phyloP scores from a whole-genome alignment of 2,113 vertebrate species.

The Notothenia coriiceps region DNA sequence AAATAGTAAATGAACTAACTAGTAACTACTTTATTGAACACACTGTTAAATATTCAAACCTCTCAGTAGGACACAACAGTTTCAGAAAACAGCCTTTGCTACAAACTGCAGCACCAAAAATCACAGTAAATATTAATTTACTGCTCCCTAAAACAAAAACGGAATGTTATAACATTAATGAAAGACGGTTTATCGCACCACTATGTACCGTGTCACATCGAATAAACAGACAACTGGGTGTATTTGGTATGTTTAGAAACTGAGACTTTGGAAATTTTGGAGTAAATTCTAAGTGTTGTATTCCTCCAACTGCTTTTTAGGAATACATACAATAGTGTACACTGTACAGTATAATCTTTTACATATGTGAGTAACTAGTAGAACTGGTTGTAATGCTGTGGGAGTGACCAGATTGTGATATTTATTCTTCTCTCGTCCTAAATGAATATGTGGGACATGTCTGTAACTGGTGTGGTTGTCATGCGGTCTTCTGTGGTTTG shows the following conservation, averaged over 20 bases:
- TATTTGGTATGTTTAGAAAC: neutral
- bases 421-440: conserved; percentile 28
- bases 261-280: too few species aligned
- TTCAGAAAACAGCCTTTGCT: neutral
- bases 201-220: too few species aligned
- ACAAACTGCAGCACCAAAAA: neutral
- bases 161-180: neutral
- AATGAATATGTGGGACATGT: conserved; percentile 25
- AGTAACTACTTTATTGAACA: too few species aligned
- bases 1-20: too few species aligned
- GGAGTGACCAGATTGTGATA: conserved; percentile 34
- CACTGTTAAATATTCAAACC: too few species aligned
- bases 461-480: conserved; percentile 49
- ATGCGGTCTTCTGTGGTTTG: conserved; percentile 54
- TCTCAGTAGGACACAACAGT: too few species aligned
- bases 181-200: too few species aligned
- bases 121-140: neutral
- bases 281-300: too few species aligned
- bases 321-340: neutral
- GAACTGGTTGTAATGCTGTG: conserved; percentile 19
- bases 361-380: neutral
- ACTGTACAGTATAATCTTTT: neutral
- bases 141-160: neutral
- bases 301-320: too few species aligned
- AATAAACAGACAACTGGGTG: neutral